Base-by-base conservation (phyloP, 2,888 invertebrate species). In the Lasioglossum leucozonium region DNA sequence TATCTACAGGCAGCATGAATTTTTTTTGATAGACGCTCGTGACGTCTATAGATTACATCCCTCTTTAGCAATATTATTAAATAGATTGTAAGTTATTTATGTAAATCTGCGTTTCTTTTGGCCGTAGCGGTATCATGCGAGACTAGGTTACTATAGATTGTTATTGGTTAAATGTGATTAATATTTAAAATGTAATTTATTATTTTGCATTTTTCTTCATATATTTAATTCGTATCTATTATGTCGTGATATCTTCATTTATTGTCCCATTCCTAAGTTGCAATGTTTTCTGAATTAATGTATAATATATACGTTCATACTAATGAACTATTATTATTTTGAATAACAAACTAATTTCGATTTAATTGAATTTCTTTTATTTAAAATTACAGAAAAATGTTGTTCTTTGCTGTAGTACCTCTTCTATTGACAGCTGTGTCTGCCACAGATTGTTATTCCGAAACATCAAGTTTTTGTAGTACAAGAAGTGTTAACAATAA, bases 371-470 rank as follows among this genome's bases (percentile, higher is more conserved):
- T 69, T 69, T 40, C 18, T 37, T 69, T 73, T 72, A 6, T 47
- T 44, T 77, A 47, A 72, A 73, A 73, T 91, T 92, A 65, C 88
- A 92, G 92, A 79, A 93, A 96, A 94, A 97, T 97, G 97, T 97
- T 96, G 96, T 92, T 95, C 87, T 93, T 96, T 85, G 93, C 95
- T 88, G 92, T 96, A 90, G 93, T 96, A 82, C 94, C 96, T 91
- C 95, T 96, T 16, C 88, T 96, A 82, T 94, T 96, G 30, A 95
- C 96, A 42, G 95, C 95, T 84, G 95, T 96, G 81, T 95, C 95
- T 11, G 95, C 95, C 4, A 96, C 97, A 81, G 96, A 95, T 79
- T 97, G 97, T 34, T n/a, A n/a, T n/a, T n/a, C n/a, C n/a, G n/a
- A n/a, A n/a, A n/a, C n/a, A n/a, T n/a, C n/a, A n/a, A n/a, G n/a